A percentile compares a stretch with the other conserved stretches of the same genome.
Evolutionary conservation across 2,113 vertebrate species (phyloP).

Genomic region (Nematolebias whitei): DNA sequence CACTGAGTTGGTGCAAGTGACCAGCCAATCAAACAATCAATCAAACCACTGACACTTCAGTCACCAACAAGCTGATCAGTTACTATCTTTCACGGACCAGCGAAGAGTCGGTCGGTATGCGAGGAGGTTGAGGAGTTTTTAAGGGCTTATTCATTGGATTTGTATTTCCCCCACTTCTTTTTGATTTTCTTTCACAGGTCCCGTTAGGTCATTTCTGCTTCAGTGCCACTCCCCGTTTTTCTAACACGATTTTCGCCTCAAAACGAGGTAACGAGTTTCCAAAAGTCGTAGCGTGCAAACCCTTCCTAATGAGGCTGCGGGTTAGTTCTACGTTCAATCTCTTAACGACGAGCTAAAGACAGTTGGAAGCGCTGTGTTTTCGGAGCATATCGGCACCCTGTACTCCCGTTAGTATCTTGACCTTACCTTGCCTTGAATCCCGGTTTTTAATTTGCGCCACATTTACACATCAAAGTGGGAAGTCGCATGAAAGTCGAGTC

Average conservation of each 20-base stretch:
- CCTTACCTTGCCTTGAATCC: constrained; percentile 1
- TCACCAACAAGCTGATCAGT: constrained; percentile 47
- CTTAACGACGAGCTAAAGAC: too few species aligned
- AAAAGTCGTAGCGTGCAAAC: too few species aligned
- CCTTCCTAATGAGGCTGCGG: too few species aligned
- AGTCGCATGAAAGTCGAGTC: not conserved
- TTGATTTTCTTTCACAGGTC: constrained; percentile 53
- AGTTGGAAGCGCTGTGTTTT: too few species aligned
- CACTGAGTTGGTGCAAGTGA: constrained; percentile 16
- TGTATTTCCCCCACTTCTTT: not conserved
- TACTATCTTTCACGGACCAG: constrained; percentile 55
- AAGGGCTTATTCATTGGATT: constrained; percentile 77
- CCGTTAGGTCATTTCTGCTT: constrained; percentile 3
- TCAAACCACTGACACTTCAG: constrained; percentile 51
- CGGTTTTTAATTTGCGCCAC: constrained; percentile 13
- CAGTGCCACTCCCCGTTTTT: constrained; percentile 9
- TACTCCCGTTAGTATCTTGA: too few species aligned
- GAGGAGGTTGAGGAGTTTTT: constrained; percentile 64
- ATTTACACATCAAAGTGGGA: not conserved
- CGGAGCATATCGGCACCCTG: too few species aligned
- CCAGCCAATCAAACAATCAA: constrained; percentile 31
- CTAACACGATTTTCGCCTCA: not conserved
- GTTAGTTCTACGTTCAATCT: too few species aligned
- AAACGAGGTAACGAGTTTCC: not conserved
- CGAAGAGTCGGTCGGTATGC: constrained; percentile 64